phyloP scores from a whole-genome alignment of 2,888 invertebrate species.

The Caenorhabditis sp. region DNA sequence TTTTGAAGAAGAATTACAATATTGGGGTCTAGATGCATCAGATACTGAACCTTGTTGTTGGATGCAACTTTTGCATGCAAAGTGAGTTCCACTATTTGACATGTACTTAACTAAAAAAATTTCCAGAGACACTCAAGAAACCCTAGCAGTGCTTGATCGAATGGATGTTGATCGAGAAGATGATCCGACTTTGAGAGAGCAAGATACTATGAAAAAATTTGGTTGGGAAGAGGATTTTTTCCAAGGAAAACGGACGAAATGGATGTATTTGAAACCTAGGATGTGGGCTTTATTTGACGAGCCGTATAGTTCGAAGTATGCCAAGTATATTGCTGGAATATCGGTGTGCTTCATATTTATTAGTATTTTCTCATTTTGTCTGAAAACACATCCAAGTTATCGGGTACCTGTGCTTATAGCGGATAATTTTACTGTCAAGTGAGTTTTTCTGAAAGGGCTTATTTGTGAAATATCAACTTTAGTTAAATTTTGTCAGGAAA shows the following conservation, averaged over 20 bases:
- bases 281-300: conserved; percentile 99
- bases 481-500: too few species aligned
- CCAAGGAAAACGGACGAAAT: conserved; percentile 75
- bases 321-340: conserved; percentile 91
- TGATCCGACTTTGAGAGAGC: conserved; percentile 77
- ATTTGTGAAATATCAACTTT: too few species aligned
- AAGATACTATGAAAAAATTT: conserved; percentile 82
- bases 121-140: conserved; percentile 92
- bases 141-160: conserved; percentile 93
- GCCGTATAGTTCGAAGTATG: conserved; percentile 95
- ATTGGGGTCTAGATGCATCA: conserved; percentile 96
- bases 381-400: conserved; percentile 97
- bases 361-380: conserved; percentile 91
- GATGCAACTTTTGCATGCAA: conserved; percentile 78
- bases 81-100: conserved; percentile 14
- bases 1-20: conserved; percentile 96
- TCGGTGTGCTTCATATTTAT: conserved; percentile 96
- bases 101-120: not conserved
- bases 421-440: conserved; percentile 40
- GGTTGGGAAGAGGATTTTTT: conserved; percentile 95
- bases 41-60: conserved; percentile 99
- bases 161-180: conserved; percentile 83
- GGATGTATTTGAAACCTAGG: conserved; percentile 95
- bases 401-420: conserved; percentile 73
- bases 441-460: conserved; percentile 9